Conservation (phyloP, 35 echinoderm and acorn worm genomes). For the Apostichopus californicus region DNA sequence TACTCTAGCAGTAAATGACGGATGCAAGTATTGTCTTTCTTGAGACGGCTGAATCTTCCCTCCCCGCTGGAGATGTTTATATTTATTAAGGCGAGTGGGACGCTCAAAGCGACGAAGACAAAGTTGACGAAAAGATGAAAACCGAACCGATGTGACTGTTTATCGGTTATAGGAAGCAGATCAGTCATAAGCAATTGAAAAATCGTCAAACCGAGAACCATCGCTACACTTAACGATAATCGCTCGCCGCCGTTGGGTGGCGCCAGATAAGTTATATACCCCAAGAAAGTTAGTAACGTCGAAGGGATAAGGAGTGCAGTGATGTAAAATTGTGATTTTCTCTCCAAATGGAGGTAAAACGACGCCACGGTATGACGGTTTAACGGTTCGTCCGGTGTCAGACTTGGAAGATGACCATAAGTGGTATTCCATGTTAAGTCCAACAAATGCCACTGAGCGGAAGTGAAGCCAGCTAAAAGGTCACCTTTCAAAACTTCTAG, state of each 20-base stretch:
- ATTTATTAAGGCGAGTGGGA: constrained; percentile 18
- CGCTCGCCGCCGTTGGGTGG: constrained; percentile 48
- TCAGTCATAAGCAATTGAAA: constrained; percentile 51
- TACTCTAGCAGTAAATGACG: not conserved
- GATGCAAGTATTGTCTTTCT: not conserved
- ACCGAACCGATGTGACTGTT: not conserved
- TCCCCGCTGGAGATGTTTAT: not conserved
- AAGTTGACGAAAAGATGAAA: constrained; percentile 8
- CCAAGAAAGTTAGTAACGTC: not conserved
- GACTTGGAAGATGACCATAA: not conserved
- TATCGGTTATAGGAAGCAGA: constrained; percentile 12
- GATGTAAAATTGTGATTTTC: constrained; percentile 27
- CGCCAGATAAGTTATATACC: constrained; percentile 15
- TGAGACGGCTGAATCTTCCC: not conserved
- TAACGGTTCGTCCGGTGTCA: not conserved
- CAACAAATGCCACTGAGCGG: not conserved
- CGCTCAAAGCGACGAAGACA: not conserved
- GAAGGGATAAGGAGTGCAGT: constrained; percentile 20
- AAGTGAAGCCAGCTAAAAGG: not conserved
- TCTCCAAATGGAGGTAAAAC: constrained; percentile 7
- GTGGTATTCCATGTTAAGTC: not conserved
- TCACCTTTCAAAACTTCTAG: not conserved
- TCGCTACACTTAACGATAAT: constrained; percentile 31
- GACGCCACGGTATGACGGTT: not conserved
- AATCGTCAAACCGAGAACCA: constrained; percentile 50